phyloP scores from a whole-genome alignment of 1,140 invertebrate genomes.

The Pygmarrhopalites habei region DNA sequence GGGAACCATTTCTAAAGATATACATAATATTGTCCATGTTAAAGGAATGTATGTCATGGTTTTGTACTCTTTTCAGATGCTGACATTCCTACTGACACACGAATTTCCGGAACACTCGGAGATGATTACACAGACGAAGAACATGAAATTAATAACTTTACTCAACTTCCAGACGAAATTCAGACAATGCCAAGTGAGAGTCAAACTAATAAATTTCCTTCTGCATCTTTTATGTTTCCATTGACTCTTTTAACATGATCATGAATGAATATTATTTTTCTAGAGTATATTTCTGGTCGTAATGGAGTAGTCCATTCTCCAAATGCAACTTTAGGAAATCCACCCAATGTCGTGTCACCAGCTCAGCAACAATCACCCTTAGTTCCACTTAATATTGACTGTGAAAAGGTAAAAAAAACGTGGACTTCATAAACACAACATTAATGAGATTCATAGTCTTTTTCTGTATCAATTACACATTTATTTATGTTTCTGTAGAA shows the following conservation, averaged over 20 bases:
- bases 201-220: neutral
- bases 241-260: too few relatives aligned
- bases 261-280: neutral
- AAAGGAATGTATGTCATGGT: neutral
- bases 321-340: conserved; percentile 5
- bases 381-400: conserved; percentile 18
- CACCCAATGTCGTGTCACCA: neutral
- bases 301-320: conserved; percentile 19
- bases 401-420: conserved; percentile 25
- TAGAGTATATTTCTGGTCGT: neutral
- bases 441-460: too few relatives aligned
- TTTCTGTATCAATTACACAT: too few relatives aligned
- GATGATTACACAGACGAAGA: conserved; percentile 15
- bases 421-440: too few relatives aligned
- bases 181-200: conserved; percentile 14
- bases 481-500: too few relatives aligned
- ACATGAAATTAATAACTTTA: neutral
- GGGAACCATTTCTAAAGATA: too few relatives aligned
- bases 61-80: conserved; percentile 3
- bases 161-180: conserved; percentile 9
- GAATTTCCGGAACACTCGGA: conserved; percentile 18
- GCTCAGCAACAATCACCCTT: neutral
- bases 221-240: neutral
- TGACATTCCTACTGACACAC: conserved; percentile 24
- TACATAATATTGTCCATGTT: neutral